A percentile compares a stretch with the other conserved stretches of the same genome.
These are phyloP conservation scores for Taenaris catops DNA, from an alignment of 2,888 invertebrate species.

Conservation along the genomic window DNA sequence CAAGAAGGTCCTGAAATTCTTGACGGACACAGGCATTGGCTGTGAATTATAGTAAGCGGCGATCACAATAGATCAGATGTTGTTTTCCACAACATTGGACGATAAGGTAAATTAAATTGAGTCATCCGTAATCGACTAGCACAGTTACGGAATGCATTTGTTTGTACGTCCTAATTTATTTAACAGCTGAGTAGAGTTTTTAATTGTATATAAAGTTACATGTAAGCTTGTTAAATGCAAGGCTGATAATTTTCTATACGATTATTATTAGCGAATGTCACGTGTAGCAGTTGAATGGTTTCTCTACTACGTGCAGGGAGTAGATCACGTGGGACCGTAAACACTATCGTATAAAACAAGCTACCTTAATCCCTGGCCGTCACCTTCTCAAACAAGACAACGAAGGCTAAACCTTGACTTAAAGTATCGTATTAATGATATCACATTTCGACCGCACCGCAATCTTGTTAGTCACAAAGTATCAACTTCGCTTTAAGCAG, in stretches of 20 bases:
- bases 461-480: constrained; percentile 8
- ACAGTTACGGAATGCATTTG: too few relatives aligned
- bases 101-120: too few relatives aligned
- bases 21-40: too few relatives aligned
- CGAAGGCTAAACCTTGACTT: constrained; percentile 20
- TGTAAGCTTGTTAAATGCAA: constrained; percentile 2
- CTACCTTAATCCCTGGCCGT: constrained; percentile 52
- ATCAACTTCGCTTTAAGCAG: constrained; percentile 3
- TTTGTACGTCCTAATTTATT: too few relatives aligned
- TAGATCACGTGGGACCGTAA: constrained; percentile 23
- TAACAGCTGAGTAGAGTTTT: too few relatives aligned
- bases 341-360: constrained; percentile 39
- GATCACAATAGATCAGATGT: too few relatives aligned
- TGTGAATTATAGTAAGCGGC: too few relatives aligned
- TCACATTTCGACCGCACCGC: constrained; percentile 15
- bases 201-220: too few relatives aligned
- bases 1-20: too few relatives aligned
- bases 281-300: constrained; percentile 37
- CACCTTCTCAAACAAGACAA: constrained; percentile 24
- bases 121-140: too few relatives aligned
- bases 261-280: not conserved
- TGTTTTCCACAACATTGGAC: too few relatives aligned
- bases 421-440: constrained; percentile 17
- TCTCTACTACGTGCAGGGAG: constrained; percentile 34
- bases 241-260: not conserved